A percentile compares a stretch with the other conserved stretches of the same genome.
Conservation (phyloP, 2,797 vertebrate genomes). For the Oreochromis mossambicus region DNA sequence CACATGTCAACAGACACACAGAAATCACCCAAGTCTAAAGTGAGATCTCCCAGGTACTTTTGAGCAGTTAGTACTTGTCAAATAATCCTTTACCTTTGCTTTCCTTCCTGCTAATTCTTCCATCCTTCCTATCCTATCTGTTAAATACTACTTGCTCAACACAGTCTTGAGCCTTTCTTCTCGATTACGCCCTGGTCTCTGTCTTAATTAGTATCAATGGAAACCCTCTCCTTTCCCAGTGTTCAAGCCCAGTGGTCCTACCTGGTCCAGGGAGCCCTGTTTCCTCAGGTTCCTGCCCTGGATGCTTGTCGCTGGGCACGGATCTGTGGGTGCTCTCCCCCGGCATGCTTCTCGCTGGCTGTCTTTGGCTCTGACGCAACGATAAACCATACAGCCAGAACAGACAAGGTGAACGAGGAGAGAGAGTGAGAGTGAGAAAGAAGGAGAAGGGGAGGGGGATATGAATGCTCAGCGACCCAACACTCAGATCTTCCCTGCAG, state of each 20-base stretch:
- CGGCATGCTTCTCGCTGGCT: conserved; percentile 71
- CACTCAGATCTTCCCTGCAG: conserved; percentile 59
- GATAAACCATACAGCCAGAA: conserved; percentile 65
- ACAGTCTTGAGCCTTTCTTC: not conserved
- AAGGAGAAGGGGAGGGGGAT: conserved; percentile 6
- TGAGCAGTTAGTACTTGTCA: not conserved
- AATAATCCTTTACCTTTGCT: not conserved
- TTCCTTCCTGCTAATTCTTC: not conserved
- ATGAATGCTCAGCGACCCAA: conserved; percentile 60
- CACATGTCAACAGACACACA: conserved; percentile 30
- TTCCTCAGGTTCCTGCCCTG: conserved; percentile 63
- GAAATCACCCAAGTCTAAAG: not conserved
- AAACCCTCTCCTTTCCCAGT: not conserved
- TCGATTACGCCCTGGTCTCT: not conserved
- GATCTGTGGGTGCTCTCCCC: conserved; percentile 74
- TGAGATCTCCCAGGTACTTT: not conserved
- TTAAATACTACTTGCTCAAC: not conserved
- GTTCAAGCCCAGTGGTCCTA: conserved; percentile 52
- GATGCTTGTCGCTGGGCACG: conserved; percentile 61
- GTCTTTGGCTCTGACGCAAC: conserved; percentile 68
- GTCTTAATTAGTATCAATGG: not conserved
- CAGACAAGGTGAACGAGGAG: conserved; percentile 63
- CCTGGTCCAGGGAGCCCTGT: conserved; percentile 75
- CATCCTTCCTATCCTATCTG: not conserved
- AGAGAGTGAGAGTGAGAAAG: conserved; percentile 29